Conservation (phyloP, 2,888 invertebrate genomes). For the Ernsta delagoae region DNA sequence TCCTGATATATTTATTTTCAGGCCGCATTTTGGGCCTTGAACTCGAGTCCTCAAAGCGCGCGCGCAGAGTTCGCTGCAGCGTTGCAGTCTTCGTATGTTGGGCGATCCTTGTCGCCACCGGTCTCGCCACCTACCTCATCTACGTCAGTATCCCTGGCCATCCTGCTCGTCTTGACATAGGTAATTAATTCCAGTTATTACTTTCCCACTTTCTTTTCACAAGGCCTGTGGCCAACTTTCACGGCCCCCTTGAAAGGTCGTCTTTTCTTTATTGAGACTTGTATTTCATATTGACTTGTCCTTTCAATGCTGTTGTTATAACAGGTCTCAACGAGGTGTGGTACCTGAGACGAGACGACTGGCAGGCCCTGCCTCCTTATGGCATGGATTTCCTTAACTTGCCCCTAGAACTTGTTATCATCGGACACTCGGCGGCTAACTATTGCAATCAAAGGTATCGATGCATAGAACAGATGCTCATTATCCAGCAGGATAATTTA, state of each 20-base stretch:
- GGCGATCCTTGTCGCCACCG: constrained; percentile 66
- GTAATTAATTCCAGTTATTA: constrained; percentile 50
- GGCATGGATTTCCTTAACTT: constrained; percentile 52
- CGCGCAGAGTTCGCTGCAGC: constrained; percentile 68
- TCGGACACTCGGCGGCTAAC: constrained; percentile 63
- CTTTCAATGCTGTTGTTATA: constrained; percentile 45
- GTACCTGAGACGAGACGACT: constrained; percentile 72
- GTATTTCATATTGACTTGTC: neutral
- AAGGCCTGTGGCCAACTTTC: neutral
- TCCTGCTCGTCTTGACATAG: constrained; percentile 63
- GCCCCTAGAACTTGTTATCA: constrained; percentile 61
- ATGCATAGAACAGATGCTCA: constrained; percentile 59
- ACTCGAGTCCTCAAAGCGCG: constrained; percentile 62
- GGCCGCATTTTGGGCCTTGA: constrained; percentile 74
- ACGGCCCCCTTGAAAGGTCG: neutral
- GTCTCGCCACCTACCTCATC: constrained; percentile 62
- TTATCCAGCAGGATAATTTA: constrained; percentile 61
- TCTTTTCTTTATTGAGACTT: neutral
- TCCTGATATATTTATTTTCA: constrained; percentile 57
- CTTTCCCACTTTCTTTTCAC: neutral
- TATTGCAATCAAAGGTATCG: constrained; percentile 55
- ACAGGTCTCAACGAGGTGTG: constrained; percentile 69
- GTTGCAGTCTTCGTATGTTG: constrained; percentile 77
- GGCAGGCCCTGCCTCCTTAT: constrained; percentile 69
- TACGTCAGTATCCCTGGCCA: constrained; percentile 49